A percentile compares a stretch with the other conserved stretches of the same genome.
phyloP scores from a whole-genome alignment of 1,140 invertebrate genomes.

The Drosophila jambulina region DNA sequence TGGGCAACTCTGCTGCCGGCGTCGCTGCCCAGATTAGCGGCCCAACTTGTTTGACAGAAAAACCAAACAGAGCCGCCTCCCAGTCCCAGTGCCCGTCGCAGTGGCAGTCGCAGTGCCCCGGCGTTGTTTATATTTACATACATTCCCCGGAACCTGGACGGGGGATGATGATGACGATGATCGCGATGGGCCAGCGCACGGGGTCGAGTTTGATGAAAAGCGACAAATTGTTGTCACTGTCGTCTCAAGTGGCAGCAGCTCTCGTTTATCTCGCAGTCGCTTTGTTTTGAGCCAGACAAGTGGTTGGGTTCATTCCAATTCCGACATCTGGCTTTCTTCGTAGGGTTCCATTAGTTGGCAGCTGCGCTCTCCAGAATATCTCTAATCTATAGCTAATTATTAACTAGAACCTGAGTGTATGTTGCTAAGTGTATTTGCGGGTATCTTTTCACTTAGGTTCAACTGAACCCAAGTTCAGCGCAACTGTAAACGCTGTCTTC shows the following conservation, averaged over 20 bases:
- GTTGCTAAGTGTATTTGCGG: background rate
- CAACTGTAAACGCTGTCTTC: conserved; percentile 7
- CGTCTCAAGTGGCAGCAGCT: conserved; percentile 64
- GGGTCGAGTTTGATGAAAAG: conserved; percentile 53
- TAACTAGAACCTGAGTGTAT: background rate
- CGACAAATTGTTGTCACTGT: conserved; percentile 65
- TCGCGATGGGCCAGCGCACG: conserved; percentile 33
- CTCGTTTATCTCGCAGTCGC: conserved; percentile 19
- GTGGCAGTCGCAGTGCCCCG: conserved; percentile 21
- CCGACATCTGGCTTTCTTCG: conserved; percentile 4
- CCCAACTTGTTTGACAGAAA: conserved; percentile 76
- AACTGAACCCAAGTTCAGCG: background rate
- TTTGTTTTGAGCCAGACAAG: conserved; percentile 8
- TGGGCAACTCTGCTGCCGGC: conserved; percentile 60
- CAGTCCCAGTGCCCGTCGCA: conserved; percentile 10
- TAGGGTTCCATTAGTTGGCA: background rate
- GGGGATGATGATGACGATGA: conserved; percentile 4
- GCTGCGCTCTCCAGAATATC: background rate
- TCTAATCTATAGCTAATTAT: background rate
- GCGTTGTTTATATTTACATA: conserved; percentile 67
- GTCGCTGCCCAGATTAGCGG: conserved; percentile 60
- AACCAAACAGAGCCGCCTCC: conserved; percentile 29
- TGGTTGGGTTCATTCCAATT: conserved; percentile 11
- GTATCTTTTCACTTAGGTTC: background rate
- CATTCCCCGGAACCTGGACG: conserved; percentile 18